Evolutionary conservation across 2,797 vertebrate species (phyloP).

Genomic region (Fratercula arctica): DNA sequence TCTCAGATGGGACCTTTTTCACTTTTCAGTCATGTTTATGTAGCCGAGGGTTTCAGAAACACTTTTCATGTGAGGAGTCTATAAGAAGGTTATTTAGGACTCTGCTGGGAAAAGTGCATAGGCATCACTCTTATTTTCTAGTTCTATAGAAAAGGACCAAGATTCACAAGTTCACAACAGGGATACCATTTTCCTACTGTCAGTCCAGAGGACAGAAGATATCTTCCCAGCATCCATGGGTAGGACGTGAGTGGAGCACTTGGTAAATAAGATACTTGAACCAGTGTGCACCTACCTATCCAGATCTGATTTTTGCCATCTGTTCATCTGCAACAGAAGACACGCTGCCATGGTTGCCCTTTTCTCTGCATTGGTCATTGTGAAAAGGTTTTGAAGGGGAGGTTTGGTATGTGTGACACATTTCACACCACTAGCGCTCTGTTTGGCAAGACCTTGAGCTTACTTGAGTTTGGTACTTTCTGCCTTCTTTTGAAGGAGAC

Average conservation of each 20-base stretch:
- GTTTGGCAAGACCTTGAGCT: background rate
- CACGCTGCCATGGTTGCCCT: background rate
- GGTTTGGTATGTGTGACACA: background rate
- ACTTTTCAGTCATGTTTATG: background rate
- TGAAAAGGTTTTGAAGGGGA: background rate
- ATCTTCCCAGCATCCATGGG: background rate
- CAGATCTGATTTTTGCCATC: background rate
- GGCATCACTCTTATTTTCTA: background rate
- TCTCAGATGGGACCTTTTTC: background rate
- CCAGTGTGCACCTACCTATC: background rate
- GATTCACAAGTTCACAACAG: background rate
- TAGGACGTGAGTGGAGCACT: background rate
- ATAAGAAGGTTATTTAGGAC: background rate
- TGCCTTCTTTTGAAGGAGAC: background rate
- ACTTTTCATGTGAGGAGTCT: background rate
- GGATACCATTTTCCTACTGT: background rate
- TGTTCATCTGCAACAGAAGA: background rate
- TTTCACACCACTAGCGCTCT: rapidly evolving
- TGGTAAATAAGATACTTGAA: background rate
- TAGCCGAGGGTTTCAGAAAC: background rate
- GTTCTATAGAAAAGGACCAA: background rate
- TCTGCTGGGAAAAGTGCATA: background rate
- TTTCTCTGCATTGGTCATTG: background rate
- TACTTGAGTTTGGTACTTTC: background rate
- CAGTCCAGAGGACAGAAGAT: background rate